Evolutionary conservation across 2,888 invertebrate genomes (phyloP).

Genomic region (Erebia palarica): DNA sequence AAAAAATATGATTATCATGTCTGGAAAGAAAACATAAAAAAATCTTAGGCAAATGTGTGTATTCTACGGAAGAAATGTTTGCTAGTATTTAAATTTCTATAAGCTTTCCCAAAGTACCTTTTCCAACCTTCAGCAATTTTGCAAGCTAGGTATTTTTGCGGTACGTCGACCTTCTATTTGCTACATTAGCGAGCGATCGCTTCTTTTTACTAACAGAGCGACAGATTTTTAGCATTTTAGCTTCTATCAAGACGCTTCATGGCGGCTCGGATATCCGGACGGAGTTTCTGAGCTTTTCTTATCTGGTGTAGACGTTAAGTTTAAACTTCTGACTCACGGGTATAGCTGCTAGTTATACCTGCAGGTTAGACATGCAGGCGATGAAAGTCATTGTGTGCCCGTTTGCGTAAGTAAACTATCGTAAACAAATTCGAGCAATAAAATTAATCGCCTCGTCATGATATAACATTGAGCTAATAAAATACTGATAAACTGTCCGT

Average conservation of each 20-base stretch:
- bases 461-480: conserved; percentile 31
- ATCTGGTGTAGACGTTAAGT: too few species aligned
- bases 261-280: background rate
- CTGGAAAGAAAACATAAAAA: too few species aligned
- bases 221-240: background rate
- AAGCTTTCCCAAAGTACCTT: too few species aligned
- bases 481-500: conserved; percentile 35
- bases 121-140: background rate
- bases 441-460: background rate
- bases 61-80: too few species aligned
- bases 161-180: too few species aligned
- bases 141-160: background rate
- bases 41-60: background rate
- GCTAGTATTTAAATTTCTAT: too few species aligned
- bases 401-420: background rate
- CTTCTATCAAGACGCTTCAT: background rate
- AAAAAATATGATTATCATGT: background rate
- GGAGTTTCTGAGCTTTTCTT: too few species aligned
- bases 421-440: conserved; percentile 5
- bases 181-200: too few species aligned
- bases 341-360: background rate
- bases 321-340: too few species aligned
- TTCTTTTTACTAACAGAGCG: too few species aligned
- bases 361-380: background rate
- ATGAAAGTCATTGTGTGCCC: background rate